These are phyloP conservation scores for Zaprionus camerounensis DNA, from an alignment of 1,140 invertebrate species.

Conservation along the genomic window DNA sequence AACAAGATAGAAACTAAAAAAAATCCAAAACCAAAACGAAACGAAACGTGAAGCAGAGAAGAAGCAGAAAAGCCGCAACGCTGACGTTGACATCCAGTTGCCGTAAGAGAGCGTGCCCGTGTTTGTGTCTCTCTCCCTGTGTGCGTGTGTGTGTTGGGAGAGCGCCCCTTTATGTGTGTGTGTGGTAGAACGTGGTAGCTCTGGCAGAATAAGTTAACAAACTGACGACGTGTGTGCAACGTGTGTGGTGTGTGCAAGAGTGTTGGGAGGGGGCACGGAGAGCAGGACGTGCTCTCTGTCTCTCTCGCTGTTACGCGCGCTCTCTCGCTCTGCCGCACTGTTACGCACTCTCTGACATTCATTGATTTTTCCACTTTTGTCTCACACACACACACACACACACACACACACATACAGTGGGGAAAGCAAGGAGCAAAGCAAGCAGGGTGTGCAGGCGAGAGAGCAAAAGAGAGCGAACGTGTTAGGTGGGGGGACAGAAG, in stretches of 20 bases:
- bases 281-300: conserved; percentile 37
- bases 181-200: conserved; percentile 59
- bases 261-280: conserved; percentile 10
- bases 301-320: conserved; percentile 8
- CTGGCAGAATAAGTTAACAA: conserved; percentile 68
- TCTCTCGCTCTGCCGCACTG: conserved; percentile 29
- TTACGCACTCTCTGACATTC: conserved; percentile 47
- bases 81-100: conserved; percentile 58
- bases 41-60: conserved; percentile 43
- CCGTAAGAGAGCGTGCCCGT: conserved; percentile 7
- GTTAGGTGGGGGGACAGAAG: neutral
- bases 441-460: neutral
- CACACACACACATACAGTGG: neutral
- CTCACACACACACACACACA: neutral
- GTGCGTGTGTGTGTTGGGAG: conserved; percentile 20
- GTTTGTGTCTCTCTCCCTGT: conserved; percentile 6
- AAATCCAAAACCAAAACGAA: conserved; percentile 29
- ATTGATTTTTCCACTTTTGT: conserved; percentile 58
- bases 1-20: conserved; percentile 56
- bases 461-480: neutral
- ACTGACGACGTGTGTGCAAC: conserved; percentile 65
- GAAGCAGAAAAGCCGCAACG: conserved; percentile 79
- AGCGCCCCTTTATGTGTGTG: conserved; percentile 28
- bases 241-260: conserved; percentile 25
- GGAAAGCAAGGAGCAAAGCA: neutral